Evolutionary conservation across 1,140 invertebrate species (phyloP).

Genomic region (Philopotamus ludificatus): DNA sequence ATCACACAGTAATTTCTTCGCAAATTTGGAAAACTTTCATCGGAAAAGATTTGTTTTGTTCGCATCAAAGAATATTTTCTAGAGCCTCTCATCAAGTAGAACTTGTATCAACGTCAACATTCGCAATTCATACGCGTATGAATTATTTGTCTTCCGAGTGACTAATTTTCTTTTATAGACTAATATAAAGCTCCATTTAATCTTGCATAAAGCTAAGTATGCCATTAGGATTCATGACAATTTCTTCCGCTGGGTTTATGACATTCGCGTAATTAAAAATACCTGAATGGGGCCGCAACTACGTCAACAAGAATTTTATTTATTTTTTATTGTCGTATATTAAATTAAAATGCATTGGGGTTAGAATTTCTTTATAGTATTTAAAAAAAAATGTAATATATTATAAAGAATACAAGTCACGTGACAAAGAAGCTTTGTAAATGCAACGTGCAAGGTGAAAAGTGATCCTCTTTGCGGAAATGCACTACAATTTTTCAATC

Average conservation of each 20-base stretch:
- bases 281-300: not conserved
- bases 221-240: not conserved
- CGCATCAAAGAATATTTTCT: not conserved
- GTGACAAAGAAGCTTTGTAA: conserved; percentile 16
- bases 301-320: too few species aligned
- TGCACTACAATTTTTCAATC: conserved; percentile 1
- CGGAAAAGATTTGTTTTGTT: not conserved
- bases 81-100: too few species aligned
- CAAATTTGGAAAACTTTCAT: conserved; percentile 1
- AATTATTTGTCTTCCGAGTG: too few species aligned
- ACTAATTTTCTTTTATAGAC: not conserved
- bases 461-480: conserved; percentile 1
- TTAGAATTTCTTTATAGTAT: too few species aligned
- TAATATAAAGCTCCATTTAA: not conserved
- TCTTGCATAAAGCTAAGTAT: not conserved
- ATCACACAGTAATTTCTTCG: not conserved
- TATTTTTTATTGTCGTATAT: too few species aligned
- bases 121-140: too few species aligned
- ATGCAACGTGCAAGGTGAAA: conserved; percentile 9
- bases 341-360: too few species aligned
- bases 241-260: not conserved
- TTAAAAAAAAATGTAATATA: too few species aligned
- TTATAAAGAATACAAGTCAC: too few species aligned
- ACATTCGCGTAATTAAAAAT: not conserved
- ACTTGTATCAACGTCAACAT: too few species aligned